These are phyloP conservation scores for Calonectris borealis DNA, from an alignment of 2,113 vertebrate species.

Conservation along the genomic window DNA sequence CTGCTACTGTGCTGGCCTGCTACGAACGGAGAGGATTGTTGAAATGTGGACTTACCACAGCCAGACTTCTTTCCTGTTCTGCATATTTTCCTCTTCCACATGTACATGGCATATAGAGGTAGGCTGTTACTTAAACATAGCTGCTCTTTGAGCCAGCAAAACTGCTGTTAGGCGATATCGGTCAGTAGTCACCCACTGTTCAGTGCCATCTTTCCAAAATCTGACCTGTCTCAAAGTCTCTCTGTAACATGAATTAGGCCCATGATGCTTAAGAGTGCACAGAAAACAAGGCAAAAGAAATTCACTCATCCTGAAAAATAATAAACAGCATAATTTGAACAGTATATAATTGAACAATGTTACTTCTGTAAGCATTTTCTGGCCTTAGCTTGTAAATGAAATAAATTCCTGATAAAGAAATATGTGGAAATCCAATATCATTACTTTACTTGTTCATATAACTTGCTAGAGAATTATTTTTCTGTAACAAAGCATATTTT, in stretches of 20 bases:
- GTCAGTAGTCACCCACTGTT: background rate
- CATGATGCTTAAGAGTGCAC: background rate
- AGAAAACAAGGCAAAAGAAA: background rate
- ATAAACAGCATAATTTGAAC: background rate
- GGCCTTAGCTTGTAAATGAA: background rate
- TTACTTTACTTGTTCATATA: background rate
- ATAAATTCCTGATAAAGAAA: background rate
- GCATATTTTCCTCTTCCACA: background rate
- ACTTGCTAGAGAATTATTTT: background rate
- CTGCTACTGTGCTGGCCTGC: background rate
- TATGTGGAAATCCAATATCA: background rate
- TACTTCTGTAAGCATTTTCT: background rate
- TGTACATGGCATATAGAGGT: background rate
- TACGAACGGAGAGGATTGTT: background rate
- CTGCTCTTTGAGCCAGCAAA: background rate
- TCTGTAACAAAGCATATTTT: conserved; percentile 27
- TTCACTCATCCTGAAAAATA: background rate
- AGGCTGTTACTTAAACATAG: background rate
- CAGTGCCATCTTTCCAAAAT: background rate
- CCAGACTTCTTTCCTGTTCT: background rate
- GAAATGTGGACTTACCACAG: background rate
- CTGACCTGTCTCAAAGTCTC: background rate
- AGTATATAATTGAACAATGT: background rate
- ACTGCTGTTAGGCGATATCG: background rate
- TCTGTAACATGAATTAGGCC: background rate